Base-by-base conservation (phyloP, 2,888 invertebrate species). In the Idaea dimidiata region DNA sequence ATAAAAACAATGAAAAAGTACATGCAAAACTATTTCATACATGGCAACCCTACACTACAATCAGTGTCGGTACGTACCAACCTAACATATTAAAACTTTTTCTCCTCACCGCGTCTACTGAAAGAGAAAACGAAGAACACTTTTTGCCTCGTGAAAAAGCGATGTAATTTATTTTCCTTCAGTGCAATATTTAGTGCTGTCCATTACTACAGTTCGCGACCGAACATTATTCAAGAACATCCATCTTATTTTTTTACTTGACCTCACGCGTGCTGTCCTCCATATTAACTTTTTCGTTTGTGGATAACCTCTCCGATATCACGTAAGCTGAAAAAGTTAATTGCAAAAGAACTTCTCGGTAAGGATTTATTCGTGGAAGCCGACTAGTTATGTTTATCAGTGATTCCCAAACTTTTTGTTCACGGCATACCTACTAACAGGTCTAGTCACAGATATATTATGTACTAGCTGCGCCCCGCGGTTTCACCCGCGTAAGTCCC, bases 121-220 rank as follows among this genome's bases (percentile, higher is more conserved):
- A 83, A 88, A 86, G 86, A 87, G 87, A 86, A 86, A 88, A 86
- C 88, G 87, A 87, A 87, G 85, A 85, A 80, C 79, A 79, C 85
- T 91, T 90, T 91, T 91, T 89, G 89, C 86, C 84, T 81, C 73
- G 85, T 90, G 91, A 91, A 91, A 91, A 91, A 90, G 87, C 82
- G 84, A 77, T 75, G 89, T 90, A 90, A 91, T 91, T 91, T 91
- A 91, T 91, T 89, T 90, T 88, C 89, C 88, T 89, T 88, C 80
- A 85, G 86, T 89, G 88, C 89, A 90, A 91, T 91, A 91, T 91
- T 91, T 91, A 91, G 91, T 90, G 91, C 88, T 91, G 91, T 90
- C 91, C 91, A 91, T 91, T 91, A 91, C 91, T 86, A 86, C 83
- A 90, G 91, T 90, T 89, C 90, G 90, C 91, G 91, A 89, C 91